Conservation (phyloP, 2,888 invertebrate species). For the Chaetogeoica ovagalla region DNA sequence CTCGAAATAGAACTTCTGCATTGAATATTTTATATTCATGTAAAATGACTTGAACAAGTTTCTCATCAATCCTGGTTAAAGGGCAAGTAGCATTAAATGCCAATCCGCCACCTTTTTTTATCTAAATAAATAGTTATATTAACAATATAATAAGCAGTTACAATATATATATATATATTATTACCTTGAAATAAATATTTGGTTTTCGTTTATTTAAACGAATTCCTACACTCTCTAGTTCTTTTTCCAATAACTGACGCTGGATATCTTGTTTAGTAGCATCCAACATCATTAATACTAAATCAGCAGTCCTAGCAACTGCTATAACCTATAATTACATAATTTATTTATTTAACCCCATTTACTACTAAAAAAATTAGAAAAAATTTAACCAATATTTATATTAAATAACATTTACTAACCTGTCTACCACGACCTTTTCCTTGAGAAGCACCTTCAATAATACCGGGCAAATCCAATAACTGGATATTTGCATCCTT, state of each 20-base stretch:
- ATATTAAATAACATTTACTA: constrained; percentile 37
- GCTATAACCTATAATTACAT: constrained; percentile 78
- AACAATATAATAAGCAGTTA: too few species aligned
- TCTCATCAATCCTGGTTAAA: constrained; percentile 90
- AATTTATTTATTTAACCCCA: not conserved
- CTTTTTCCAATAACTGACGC: constrained; percentile 84
- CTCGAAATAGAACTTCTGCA: constrained; percentile 89
- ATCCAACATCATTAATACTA: constrained; percentile 99
- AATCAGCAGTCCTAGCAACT: constrained; percentile 95
- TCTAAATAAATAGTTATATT: constrained; percentile 61
- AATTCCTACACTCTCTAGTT: constrained; percentile 97
- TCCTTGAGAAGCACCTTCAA: constrained; percentile 97
- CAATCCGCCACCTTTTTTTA: constrained; percentile 93
- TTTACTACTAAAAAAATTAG: not conserved
- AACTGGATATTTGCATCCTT: constrained; percentile 98
- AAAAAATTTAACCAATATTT: not conserved
- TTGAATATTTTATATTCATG: constrained; percentile 98
- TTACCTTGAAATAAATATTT: constrained; percentile 96
- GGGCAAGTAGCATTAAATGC: constrained; percentile 96
- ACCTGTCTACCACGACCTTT: constrained; percentile 87
- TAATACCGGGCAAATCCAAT: constrained; percentile 97
- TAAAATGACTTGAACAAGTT: constrained; percentile 95
- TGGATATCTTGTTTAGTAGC: constrained; percentile 98
- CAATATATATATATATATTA: too few species aligned
- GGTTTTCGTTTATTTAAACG: constrained; percentile 93